These are phyloP conservation scores for Erythrolamprus reginae DNA, from an alignment of 2,113 vertebrate genomes.

Conservation along the genomic window DNA sequence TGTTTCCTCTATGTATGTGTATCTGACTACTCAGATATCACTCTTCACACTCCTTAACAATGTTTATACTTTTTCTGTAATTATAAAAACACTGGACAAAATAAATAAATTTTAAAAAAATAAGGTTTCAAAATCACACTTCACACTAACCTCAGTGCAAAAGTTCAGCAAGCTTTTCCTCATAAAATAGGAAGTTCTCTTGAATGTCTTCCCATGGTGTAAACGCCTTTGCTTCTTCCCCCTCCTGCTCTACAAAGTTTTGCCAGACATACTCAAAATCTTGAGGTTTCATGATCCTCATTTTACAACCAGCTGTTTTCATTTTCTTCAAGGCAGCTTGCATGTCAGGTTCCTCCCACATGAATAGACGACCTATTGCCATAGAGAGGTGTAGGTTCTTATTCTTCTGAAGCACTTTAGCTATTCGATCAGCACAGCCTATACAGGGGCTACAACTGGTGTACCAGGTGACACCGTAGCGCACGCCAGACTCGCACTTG, in stretches of 20 bases:
- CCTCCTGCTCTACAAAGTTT: constrained; percentile 90
- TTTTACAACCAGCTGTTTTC: constrained; percentile 80
- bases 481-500: constrained; percentile 60
- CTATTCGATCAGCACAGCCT: constrained; percentile 75
- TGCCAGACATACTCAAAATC: constrained; percentile 93
- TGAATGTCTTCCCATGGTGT: constrained; percentile 94
- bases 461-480: constrained; percentile 85
- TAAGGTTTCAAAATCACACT: not conserved
- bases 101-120: too few relatives aligned
- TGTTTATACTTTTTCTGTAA: too few relatives aligned
- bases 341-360: constrained; percentile 88
- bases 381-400: constrained; percentile 78
- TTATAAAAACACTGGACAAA: too few relatives aligned
- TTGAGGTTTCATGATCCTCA: constrained; percentile 91
- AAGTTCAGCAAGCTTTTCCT: constrained; percentile 87
- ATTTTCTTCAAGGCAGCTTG: constrained; percentile 76
- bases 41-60: too few relatives aligned
- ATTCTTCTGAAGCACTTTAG: constrained; percentile 68
- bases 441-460: constrained; percentile 90
- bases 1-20: too few relatives aligned
- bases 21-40: too few relatives aligned
- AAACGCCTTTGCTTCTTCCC: constrained; percentile 70
- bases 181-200: constrained; percentile 89
- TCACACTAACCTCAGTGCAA: constrained; percentile 66
- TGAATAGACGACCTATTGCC: constrained; percentile 83